Evolutionary conservation across 2,797 vertebrate genomes (phyloP).

Genomic region (Schizopygopsis pylzovi): DNA sequence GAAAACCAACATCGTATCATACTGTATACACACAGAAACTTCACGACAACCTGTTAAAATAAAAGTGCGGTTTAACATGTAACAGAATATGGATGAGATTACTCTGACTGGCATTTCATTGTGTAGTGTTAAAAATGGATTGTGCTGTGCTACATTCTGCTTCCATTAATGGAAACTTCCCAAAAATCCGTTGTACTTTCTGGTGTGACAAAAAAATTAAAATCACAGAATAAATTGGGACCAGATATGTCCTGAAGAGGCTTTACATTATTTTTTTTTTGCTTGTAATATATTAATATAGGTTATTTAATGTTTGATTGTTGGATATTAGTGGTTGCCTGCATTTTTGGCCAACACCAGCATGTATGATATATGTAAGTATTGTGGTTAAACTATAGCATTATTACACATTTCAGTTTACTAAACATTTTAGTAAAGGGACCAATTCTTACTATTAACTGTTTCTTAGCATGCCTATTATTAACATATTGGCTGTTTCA

Average conservation of each 20-base stretch:
- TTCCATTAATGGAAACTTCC: constrained; percentile 43
- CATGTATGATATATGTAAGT: neutral
- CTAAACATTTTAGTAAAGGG: no score
- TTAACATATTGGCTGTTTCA: no score
- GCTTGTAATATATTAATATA: neutral
- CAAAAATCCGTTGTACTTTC: constrained; percentile 12
- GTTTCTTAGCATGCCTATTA: no score
- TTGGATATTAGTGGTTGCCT: neutral
- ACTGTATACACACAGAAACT: no score
- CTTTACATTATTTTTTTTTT: neutral
- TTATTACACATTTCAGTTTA: neutral
- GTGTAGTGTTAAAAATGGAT: constrained; percentile 52
- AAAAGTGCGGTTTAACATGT: no score
- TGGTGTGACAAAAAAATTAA: constrained; percentile 2
- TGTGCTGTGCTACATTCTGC: constrained; percentile 46
- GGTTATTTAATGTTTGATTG: neutral
- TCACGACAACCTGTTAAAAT: no score
- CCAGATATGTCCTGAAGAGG: constrained; percentile 5
- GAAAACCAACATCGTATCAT: no score
- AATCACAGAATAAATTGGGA: neutral
- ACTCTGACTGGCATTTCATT: constrained; percentile 35
- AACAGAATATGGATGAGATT: no score
- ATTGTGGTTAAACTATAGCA: neutral
- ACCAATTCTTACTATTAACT: no score
- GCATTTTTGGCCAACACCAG: neutral